Conservation (phyloP, 2,797 vertebrate genomes). For the Melanogrammus aeglefinus region DNA sequence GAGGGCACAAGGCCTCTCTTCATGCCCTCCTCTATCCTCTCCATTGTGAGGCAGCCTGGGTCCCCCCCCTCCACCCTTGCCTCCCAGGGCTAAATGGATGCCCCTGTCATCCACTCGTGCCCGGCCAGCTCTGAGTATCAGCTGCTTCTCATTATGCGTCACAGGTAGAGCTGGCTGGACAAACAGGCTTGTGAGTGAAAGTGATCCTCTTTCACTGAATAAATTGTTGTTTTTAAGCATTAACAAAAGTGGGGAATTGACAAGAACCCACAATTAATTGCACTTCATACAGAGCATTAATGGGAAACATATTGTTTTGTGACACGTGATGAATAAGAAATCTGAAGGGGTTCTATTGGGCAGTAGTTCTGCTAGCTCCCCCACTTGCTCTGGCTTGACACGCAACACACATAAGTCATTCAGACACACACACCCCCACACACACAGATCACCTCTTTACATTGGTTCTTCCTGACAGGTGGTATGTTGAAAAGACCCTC, state of each 20-base stretch:
- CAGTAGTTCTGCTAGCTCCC: neutral
- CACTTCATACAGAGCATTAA: neutral
- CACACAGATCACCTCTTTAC: neutral
- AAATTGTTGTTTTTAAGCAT: slow-evolving; percentile 1
- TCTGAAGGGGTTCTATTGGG: neutral
- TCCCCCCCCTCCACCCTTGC: slow-evolving; percentile 34
- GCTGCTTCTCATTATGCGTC: slow-evolving; percentile 58
- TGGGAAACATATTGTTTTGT: neutral
- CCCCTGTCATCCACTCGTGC: slow-evolving; percentile 60
- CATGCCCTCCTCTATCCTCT: slow-evolving; percentile 68
- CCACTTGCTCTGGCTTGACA: neutral
- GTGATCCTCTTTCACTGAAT: slow-evolving; percentile 16
- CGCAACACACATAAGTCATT: slow-evolving; percentile 19
- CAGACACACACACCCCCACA: slow-evolving; percentile 7
- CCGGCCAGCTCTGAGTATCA: slow-evolving; percentile 64
- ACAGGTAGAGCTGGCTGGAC: slow-evolving; percentile 52
- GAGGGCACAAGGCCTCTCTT: slow-evolving; percentile 72
- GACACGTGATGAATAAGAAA: neutral
- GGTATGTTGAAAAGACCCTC: slow-evolving; percentile 25
- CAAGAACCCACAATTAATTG: neutral
- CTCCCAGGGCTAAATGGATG: slow-evolving; percentile 64
- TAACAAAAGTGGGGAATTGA: neutral
- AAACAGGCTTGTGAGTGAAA: slow-evolving; percentile 17
- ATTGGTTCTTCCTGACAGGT: slow-evolving; percentile 31
- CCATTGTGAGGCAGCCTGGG: slow-evolving; percentile 57